Conservation (phyloP, 2,888 invertebrate species). For the Sabatieria punctata region DNA sequence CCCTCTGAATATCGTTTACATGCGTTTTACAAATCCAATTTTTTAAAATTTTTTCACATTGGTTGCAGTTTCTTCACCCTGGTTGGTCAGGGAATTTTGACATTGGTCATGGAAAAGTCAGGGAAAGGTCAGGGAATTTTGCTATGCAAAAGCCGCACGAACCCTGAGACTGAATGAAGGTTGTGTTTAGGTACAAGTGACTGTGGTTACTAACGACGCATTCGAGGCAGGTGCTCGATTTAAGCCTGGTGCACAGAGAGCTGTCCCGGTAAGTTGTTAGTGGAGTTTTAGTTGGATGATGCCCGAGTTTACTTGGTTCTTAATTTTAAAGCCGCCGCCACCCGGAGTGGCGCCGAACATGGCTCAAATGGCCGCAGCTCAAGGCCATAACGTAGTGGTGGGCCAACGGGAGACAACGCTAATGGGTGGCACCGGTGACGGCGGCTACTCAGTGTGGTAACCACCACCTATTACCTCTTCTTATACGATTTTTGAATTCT, state of each 20-base stretch:
- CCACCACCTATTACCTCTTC: background rate
- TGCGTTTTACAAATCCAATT: too few species aligned
- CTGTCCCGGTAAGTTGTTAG: conserved; percentile 44
- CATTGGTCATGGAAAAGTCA: too few species aligned
- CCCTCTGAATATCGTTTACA: too few species aligned
- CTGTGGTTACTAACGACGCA: conserved; percentile 36
- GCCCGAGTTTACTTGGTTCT: background rate
- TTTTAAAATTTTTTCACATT: too few species aligned
- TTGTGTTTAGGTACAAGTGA: too few species aligned
- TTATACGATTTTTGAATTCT: background rate
- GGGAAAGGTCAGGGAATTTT: too few species aligned
- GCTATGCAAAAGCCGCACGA: too few species aligned
- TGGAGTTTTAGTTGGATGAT: conserved; percentile 2
- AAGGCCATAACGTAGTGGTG: conserved; percentile 53
- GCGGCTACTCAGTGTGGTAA: background rate
- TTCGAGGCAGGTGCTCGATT: conserved; percentile 66
- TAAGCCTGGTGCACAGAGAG: conserved; percentile 56
- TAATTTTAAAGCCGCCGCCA: conserved; percentile 47
- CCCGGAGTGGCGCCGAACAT: conserved; percentile 64
- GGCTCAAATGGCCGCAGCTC: conserved; percentile 63
- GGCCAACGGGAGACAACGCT: background rate
- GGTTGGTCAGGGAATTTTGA: too few species aligned
- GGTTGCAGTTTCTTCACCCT: too few species aligned
- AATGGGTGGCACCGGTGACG: conserved; percentile 3
- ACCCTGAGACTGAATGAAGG: too few species aligned